Percentiles rank a stretch among this genome's conserved stretches.
phyloP scores from a whole-genome alignment of 2,888 invertebrate species.

The Enoplolaimus lenunculus region DNA sequence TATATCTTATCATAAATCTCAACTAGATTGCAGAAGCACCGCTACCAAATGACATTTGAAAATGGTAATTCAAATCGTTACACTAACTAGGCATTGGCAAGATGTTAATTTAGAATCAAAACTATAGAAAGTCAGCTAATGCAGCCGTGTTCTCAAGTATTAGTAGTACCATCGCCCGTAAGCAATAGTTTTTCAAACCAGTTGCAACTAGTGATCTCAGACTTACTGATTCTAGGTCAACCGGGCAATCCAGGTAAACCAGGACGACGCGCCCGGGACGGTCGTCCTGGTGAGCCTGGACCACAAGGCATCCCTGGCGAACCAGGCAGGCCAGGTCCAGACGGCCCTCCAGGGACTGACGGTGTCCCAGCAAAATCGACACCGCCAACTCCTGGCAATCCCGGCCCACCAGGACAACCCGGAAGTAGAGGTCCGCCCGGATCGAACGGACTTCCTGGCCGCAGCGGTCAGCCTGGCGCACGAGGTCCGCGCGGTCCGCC shows the following conservation, averaged over 20 bases:
- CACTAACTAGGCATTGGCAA: too few relatives aligned
- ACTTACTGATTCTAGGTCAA: background rate
- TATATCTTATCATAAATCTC: too few relatives aligned
- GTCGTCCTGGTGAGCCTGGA: conserved; percentile 17
- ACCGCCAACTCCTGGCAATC: conserved; percentile 25
- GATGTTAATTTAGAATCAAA: too few relatives aligned
- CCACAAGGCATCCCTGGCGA: conserved; percentile 23
- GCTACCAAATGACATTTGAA: too few relatives aligned
- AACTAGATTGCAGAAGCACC: too few relatives aligned
- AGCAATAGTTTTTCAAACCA: too few relatives aligned
- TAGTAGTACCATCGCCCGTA: too few relatives aligned
- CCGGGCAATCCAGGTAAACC: conserved; percentile 16
- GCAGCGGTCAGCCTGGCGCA: conserved; percentile 51
- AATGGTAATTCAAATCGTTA: too few relatives aligned
- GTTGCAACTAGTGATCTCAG: too few relatives aligned
- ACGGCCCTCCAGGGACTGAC: conserved; percentile 16
- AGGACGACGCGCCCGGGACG: conserved; percentile 16
- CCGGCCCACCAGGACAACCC: conserved; percentile 85
- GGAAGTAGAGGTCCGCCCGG: conserved; percentile 76
- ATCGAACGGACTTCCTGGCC: conserved; percentile 64
- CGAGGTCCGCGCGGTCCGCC: conserved; percentile 20
- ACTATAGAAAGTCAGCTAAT: too few relatives aligned
- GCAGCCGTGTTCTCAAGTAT: too few relatives aligned
- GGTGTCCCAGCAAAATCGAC: conserved; percentile 16
- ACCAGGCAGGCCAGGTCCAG: conserved; percentile 18